Evolutionary conservation across 2,888 invertebrate genomes (phyloP).

Genomic region (Conops quadrifasciatus): DNA sequence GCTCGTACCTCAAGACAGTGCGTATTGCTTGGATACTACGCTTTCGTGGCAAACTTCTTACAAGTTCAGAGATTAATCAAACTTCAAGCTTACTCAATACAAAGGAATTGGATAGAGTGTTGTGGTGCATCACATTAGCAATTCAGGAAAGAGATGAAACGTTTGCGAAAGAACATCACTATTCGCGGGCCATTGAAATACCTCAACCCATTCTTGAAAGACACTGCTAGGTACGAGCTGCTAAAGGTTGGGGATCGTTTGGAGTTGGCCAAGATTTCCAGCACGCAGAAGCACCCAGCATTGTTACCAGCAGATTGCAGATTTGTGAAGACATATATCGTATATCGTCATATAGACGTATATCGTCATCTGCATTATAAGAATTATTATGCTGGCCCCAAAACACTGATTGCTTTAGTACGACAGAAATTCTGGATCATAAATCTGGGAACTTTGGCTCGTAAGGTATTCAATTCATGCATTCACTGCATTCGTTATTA

Average conservation of each 20-base stretch:
- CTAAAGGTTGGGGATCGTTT: slow-evolving; percentile 40
- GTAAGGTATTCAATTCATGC: slow-evolving; percentile 21
- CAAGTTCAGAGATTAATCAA: background rate
- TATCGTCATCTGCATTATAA: slow-evolving; percentile 33
- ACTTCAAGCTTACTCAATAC: background rate
- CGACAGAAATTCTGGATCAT: slow-evolving; percentile 11
- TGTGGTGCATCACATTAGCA: slow-evolving; percentile 26
- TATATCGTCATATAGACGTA: slow-evolving; percentile 29
- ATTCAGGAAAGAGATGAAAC: slow-evolving; percentile 28
- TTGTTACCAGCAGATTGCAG: slow-evolving; percentile 30
- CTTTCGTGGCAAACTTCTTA: slow-evolving; percentile 3
- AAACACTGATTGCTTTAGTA: slow-evolving; percentile 35
- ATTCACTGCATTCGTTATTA: slow-evolving; percentile 32
- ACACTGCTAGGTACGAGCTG: slow-evolving; percentile 28
- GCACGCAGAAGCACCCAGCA: slow-evolving; percentile 10
- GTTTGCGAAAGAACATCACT: background rate
- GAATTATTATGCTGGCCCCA: slow-evolving; percentile 41
- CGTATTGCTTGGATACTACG: slow-evolving; percentile 22
- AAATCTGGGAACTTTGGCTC: slow-evolving; percentile 29
- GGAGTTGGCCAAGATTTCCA: slow-evolving; percentile 26
- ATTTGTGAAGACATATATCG: slow-evolving; percentile 31
- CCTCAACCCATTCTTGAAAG: slow-evolving; percentile 38
- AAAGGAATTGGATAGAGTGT: background rate
- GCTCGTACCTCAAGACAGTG: slow-evolving; percentile 10
- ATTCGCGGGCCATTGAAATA: slow-evolving; percentile 33